Percentiles rank a stretch among this genome's conserved stretches.
Evolutionary conservation across 2,888 invertebrate genomes (phyloP).

Genomic region (Zhengitettix transpicula): DNA sequence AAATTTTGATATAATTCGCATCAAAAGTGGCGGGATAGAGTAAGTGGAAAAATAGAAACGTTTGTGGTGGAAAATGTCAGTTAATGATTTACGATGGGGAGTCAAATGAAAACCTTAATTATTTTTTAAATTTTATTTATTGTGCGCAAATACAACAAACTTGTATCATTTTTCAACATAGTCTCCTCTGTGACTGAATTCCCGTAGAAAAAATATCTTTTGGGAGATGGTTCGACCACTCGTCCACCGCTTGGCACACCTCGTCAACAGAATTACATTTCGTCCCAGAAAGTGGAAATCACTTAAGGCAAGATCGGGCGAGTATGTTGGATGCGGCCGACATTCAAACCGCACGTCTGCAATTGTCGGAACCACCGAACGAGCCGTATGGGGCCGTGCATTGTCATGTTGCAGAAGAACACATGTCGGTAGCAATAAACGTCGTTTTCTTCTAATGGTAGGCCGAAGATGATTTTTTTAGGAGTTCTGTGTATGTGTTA

Average conservation of each 20-base stretch:
- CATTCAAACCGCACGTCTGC: neutral
- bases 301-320: neutral
- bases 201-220: neutral
- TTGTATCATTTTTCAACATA: neutral
- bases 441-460: neutral
- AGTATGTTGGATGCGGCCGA: neutral
- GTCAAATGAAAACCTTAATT: slow-evolving; percentile 1
- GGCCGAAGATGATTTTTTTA: neutral
- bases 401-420: no score
- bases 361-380: neutral
- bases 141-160: neutral
- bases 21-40: no score
- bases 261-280: neutral
- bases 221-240: neutral
- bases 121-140: neutral
- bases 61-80: no score
- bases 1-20: no score
- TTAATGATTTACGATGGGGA: neutral
- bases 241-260: neutral
- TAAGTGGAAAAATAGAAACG: no score
- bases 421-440: neutral
- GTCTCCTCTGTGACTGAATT: neutral
- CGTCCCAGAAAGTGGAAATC: neutral
- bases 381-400: neutral
- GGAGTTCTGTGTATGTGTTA: neutral